Evolutionary conservation across 2,797 vertebrate species (phyloP).

Genomic region (Labeo calbasu): DNA sequence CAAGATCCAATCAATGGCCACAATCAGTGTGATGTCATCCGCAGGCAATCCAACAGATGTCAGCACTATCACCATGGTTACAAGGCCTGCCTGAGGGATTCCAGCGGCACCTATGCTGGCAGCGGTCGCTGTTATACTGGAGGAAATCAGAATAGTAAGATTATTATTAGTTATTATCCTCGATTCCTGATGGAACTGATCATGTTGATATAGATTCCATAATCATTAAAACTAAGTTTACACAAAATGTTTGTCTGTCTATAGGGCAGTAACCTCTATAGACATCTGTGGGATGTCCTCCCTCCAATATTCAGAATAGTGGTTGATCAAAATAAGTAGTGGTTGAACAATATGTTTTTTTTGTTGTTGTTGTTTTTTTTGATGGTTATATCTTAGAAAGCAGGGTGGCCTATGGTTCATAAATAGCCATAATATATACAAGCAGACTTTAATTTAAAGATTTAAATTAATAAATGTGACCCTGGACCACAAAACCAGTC

Average conservation of each 20-base stretch:
- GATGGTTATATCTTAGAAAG: too few relatives aligned
- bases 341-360: too few relatives aligned
- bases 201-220: neutral
- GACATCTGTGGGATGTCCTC: neutral
- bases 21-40: conserved; percentile 88
- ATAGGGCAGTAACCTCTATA: neutral
- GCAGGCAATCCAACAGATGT: conserved; percentile 90
- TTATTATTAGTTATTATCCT: neutral
- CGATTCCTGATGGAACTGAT: neutral
- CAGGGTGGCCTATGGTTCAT: too few relatives aligned
- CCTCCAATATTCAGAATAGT: neutral
- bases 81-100: conserved; percentile 88
- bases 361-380: too few relatives aligned
- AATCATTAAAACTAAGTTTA: neutral
- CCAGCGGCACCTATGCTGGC: conserved; percentile 89
- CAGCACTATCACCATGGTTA: conserved; percentile 91
- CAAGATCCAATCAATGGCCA: conserved; percentile 90
- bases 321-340: neutral
- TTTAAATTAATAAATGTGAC: too few relatives aligned
- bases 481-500: too few relatives aligned
- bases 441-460: too few relatives aligned
- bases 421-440: too few relatives aligned
- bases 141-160: conserved; percentile 23
- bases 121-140: conserved; percentile 89
- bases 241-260: neutral